Conservation (phyloP, 2,797 vertebrate genomes). For the Rhabdophis nuchalis region DNA sequence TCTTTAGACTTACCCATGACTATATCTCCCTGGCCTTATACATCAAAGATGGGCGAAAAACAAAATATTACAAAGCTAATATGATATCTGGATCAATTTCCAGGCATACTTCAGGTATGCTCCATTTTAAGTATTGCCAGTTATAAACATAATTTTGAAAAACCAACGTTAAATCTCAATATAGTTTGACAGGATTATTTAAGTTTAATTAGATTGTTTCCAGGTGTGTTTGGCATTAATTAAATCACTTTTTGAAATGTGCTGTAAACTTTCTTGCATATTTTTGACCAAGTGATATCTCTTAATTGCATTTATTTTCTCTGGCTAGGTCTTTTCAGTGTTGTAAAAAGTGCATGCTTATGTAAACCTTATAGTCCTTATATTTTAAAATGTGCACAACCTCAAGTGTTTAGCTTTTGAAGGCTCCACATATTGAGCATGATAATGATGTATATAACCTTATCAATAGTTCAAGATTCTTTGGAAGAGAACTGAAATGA, state of each 20-base stretch:
- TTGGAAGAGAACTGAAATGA: background rate
- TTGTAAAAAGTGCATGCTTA: background rate
- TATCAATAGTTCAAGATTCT: background rate
- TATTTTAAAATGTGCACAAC: background rate
- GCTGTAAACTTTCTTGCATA: background rate
- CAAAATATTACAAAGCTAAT: background rate
- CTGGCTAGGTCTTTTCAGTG: background rate
- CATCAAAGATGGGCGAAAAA: background rate
- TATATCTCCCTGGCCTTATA: background rate
- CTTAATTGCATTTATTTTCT: background rate
- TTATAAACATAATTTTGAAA: background rate
- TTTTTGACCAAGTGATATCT: constrained; percentile 3
- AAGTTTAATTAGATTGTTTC: background rate
- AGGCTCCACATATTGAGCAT: background rate
- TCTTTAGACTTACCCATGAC: background rate
- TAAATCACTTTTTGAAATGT: background rate
- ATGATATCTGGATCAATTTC: background rate
- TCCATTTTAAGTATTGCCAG: background rate
- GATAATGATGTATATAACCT: background rate
- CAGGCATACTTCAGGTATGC: background rate
- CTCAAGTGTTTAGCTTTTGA: background rate
- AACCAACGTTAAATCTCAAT: background rate
- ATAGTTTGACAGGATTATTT: background rate
- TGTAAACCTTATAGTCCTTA: background rate
- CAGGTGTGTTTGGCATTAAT: background rate